These are phyloP conservation scores for Empidonax alnorum DNA, from an alignment of 2,113 vertebrate species.

Conservation along the genomic window DNA sequence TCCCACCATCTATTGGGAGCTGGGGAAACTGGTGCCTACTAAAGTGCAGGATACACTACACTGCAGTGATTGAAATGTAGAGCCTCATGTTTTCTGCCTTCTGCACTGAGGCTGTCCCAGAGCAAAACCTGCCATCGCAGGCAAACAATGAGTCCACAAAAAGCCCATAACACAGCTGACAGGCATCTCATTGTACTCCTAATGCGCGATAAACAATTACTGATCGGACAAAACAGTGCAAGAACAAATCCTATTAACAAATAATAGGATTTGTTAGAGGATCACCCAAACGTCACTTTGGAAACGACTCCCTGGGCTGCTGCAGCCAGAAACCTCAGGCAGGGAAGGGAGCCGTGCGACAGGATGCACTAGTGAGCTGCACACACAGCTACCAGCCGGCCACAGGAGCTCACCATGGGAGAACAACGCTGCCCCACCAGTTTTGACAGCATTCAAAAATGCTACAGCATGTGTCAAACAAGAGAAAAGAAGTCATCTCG, in stretches of 20 bases:
- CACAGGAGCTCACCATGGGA: accelerated
- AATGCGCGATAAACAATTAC: background rate
- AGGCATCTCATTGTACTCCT: slow-evolving; percentile 11
- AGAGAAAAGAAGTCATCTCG: background rate
- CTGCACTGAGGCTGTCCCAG: background rate
- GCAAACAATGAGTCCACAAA: slow-evolving; percentile 3
- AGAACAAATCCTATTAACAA: slow-evolving; percentile 60
- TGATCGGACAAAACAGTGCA: background rate
- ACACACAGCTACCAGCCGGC: background rate
- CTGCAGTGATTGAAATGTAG: background rate
- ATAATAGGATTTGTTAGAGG: slow-evolving; percentile 9
- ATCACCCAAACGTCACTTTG: slow-evolving; percentile 34
- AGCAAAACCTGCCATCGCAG: background rate
- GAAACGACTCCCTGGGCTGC: background rate
- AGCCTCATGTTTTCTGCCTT: background rate
- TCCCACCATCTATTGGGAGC: accelerated
- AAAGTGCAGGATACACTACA: background rate
- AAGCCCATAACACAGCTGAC: slow-evolving; percentile 31
- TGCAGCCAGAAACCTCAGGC: background rate
- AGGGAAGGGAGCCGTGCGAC: background rate
- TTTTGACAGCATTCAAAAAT: background rate
- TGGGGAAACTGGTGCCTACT: accelerated
- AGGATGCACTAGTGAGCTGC: background rate
- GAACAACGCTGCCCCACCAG: accelerated
- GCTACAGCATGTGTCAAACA: background rate